Evolutionary conservation across 1,140 invertebrate genomes (phyloP).

Genomic region (Araneus ventricosus): DNA sequence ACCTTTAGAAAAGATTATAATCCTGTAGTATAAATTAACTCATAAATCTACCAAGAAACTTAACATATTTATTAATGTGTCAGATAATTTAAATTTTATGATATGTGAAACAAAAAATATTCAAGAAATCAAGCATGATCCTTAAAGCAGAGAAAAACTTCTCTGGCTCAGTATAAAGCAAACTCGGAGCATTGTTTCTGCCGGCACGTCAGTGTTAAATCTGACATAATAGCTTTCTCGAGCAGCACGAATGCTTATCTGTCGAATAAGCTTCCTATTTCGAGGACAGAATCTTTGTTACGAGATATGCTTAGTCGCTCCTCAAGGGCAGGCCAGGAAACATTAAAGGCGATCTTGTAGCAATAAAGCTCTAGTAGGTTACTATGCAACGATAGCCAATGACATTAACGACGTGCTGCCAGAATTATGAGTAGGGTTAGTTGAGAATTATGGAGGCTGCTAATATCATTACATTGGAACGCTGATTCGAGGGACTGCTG

Average conservation of each 20-base stretch:
- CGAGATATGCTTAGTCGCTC: slow-evolving; percentile 35
- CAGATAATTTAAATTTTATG: no score
- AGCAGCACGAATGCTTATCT: slow-evolving; percentile 22
- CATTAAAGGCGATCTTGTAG: slow-evolving; percentile 52
- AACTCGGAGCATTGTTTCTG: background rate
- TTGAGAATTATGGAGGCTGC: slow-evolving; percentile 17
- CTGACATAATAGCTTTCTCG: slow-evolving; percentile 26
- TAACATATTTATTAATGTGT: no score
- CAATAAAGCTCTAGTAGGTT: slow-evolving; percentile 49
- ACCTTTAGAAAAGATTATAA: no score
- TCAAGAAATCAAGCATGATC: no score
- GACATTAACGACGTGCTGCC: slow-evolving; percentile 45
- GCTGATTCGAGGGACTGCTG: background rate
- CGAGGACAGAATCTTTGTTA: slow-evolving; percentile 36
- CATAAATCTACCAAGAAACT: no score
- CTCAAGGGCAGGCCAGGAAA: slow-evolving; percentile 20
- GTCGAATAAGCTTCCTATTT: slow-evolving; percentile 41
- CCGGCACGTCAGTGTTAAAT: slow-evolving; percentile 16
- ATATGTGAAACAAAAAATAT: no score
- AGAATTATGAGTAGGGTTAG: slow-evolving; percentile 39
- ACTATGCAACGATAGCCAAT: slow-evolving; percentile 22
- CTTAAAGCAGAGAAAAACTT: background rate
- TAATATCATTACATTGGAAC: slow-evolving; percentile 28
- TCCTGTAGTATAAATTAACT: no score
- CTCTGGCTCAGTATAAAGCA: background rate